A percentile compares a stretch with the other conserved stretches of the same genome.
Evolutionary conservation across 2,797 vertebrate genomes (phyloP).

Genomic region (Poecilia gillii): DNA sequence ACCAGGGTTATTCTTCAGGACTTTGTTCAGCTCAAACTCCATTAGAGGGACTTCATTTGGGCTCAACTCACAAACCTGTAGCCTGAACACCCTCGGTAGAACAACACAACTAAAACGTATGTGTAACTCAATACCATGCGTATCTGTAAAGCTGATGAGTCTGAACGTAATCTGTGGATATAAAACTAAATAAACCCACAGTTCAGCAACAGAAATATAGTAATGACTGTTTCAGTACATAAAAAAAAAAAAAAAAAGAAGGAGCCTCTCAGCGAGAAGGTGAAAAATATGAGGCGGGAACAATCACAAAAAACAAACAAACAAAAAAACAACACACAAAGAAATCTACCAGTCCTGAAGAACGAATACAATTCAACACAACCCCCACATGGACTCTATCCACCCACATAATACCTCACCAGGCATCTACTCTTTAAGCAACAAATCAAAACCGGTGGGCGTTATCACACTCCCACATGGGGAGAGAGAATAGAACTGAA

Average conservation of each 20-base stretch:
- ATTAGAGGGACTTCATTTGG: constrained; percentile 58
- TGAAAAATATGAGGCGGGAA: constrained; percentile 54
- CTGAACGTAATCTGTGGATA: constrained; percentile 30
- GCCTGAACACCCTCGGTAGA: constrained; percentile 28
- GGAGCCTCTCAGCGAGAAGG: constrained; percentile 47
- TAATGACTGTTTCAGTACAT: constrained; percentile 40
- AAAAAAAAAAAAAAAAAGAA: constrained; percentile 40
- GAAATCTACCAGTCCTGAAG: constrained; percentile 61
- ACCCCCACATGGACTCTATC: constrained; percentile 63
- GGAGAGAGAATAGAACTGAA: constrained; percentile 57
- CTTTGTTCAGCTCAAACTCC: constrained; percentile 57
- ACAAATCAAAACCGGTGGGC: constrained; percentile 75
- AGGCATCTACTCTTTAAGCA: constrained; percentile 75
- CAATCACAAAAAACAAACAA: constrained; percentile 50
- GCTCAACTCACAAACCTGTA: constrained; percentile 31
- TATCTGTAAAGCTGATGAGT: constrained; percentile 5
- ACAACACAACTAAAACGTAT: constrained; percentile 9
- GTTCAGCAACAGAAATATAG: constrained; percentile 48
- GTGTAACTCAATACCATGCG: background rate
- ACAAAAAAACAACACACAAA: constrained; percentile 58
- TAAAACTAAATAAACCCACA: constrained; percentile 30
- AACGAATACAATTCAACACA: constrained; percentile 70
- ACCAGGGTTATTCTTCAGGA: constrained; percentile 32
- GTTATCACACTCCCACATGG: constrained; percentile 64
- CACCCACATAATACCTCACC: constrained; percentile 75